Evolutionary conservation across 2,113 vertebrate species (phyloP).

Genomic region (Panurus biarmicus): DNA sequence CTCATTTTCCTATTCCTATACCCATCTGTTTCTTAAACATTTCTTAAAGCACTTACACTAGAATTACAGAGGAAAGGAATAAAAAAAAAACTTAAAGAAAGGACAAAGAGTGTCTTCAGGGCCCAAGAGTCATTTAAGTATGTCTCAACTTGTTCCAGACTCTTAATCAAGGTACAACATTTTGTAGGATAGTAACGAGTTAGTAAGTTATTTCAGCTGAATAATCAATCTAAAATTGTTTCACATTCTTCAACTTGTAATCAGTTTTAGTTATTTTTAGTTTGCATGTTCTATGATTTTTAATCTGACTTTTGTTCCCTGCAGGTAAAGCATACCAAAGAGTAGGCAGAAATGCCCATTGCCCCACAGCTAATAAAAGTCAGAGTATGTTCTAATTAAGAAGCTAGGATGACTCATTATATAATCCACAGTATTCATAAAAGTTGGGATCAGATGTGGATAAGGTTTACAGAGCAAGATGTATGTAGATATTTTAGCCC

Average conservation of each 20-base stretch:
- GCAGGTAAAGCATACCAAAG: neutral
- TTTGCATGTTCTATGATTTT: neutral
- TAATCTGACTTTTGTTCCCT: neutral
- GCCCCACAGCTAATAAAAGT: neutral
- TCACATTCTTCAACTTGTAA: neutral
- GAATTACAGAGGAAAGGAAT: neutral
- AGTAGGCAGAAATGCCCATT: neutral
- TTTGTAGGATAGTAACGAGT: neutral
- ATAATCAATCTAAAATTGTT: neutral
- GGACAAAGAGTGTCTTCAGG: neutral
- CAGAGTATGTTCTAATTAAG: conserved; percentile 22
- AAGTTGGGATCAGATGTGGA: neutral
- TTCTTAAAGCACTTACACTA: neutral
- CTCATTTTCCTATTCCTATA: neutral
- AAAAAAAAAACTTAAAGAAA: neutral
- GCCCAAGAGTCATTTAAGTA: neutral
- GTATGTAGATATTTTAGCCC: neutral
- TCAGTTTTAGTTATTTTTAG: neutral
- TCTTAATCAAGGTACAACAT: neutral
- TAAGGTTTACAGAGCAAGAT: conserved; percentile 4
- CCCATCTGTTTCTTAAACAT: neutral
- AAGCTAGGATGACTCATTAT: neutral
- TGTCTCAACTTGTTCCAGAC: neutral
- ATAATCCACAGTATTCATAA: neutral
- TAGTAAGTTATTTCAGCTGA: neutral